Conservation (phyloP, 1,140 invertebrate species). For the Sycobia sp. region DNA sequence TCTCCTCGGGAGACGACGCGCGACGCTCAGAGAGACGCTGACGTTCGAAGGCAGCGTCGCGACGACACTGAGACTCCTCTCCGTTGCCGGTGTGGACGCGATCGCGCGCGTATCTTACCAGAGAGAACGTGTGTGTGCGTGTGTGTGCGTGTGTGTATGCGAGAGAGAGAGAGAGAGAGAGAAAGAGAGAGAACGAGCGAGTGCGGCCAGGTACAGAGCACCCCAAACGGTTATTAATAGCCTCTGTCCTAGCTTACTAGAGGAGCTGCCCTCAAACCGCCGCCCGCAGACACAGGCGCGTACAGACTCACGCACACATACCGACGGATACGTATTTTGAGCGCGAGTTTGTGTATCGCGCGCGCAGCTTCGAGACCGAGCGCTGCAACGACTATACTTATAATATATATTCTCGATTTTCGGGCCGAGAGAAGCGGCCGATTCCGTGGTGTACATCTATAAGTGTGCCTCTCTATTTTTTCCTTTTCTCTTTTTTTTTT, state of each 20-base stretch:
- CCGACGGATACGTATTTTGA: neutral
- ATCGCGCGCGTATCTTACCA: constrained; percentile 43
- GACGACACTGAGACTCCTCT: constrained; percentile 61
- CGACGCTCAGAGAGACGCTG: neutral
- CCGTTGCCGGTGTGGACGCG: constrained; percentile 45
- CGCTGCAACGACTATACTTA: constrained; percentile 6
- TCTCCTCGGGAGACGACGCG: too few species aligned
- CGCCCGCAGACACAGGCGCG: neutral
- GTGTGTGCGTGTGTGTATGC: too few species aligned
- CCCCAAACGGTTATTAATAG: constrained; percentile 63
- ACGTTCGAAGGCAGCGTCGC: constrained; percentile 51
- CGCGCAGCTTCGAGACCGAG: constrained; percentile 22
- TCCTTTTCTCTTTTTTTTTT: constrained; percentile 11
- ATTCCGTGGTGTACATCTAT: neutral
- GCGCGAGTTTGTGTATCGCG: neutral
- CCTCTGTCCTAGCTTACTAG: constrained; percentile 60
- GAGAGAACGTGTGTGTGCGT: constrained; percentile 21
- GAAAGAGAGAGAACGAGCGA: neutral
- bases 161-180: constrained; percentile 24
- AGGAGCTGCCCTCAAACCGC: constrained; percentile 58
- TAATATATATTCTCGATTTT: constrained; percentile 34
- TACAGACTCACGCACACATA: neutral
- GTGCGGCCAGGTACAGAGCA: constrained; percentile 57
- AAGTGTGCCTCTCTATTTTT: constrained; percentile 19
- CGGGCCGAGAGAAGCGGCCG: neutral